A percentile compares a stretch with the other conserved stretches of the same genome.
Conservation (phyloP, 2,888 invertebrate species). For the Ctenicera cuprea region DNA sequence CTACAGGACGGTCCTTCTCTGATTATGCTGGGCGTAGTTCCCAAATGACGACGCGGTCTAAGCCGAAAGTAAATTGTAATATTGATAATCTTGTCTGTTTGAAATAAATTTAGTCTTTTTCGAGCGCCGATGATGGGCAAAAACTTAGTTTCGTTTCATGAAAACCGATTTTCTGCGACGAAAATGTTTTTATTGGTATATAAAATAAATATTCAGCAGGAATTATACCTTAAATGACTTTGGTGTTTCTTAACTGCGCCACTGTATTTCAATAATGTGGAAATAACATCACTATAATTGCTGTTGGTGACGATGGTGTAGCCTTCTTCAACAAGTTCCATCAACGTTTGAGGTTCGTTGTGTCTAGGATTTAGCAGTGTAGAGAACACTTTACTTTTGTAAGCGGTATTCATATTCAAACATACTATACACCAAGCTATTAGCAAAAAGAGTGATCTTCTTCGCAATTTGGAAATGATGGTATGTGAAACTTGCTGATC, state of each 20-base stretch:
- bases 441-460: constrained; percentile 11
- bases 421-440: constrained; percentile 24
- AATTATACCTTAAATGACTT: not conserved
- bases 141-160: too few species aligned
- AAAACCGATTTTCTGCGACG: too few species aligned
- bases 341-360: constrained; percentile 16
- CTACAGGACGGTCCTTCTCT: too few species aligned
- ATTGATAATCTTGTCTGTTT: too few species aligned
- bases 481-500: constrained; percentile 32
- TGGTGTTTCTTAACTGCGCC: not conserved
- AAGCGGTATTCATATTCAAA: constrained; percentile 37
- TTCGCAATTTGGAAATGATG: not conserved
- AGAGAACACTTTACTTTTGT: constrained; percentile 35
- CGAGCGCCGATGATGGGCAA: too few species aligned
- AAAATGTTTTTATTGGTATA: too few species aligned
- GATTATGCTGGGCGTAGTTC: too few species aligned
- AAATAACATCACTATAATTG: constrained; percentile 21
- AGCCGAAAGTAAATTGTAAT: too few species aligned
- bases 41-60: too few species aligned
- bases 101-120: too few species aligned
- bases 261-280: not conserved
- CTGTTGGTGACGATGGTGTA: constrained; percentile 23
- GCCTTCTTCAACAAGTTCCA: constrained; percentile 12
- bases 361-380: constrained; percentile 21
- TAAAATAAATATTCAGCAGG: not conserved